phyloP scores from a whole-genome alignment of 2,888 invertebrate species.

The Lysandra coridon region DNA sequence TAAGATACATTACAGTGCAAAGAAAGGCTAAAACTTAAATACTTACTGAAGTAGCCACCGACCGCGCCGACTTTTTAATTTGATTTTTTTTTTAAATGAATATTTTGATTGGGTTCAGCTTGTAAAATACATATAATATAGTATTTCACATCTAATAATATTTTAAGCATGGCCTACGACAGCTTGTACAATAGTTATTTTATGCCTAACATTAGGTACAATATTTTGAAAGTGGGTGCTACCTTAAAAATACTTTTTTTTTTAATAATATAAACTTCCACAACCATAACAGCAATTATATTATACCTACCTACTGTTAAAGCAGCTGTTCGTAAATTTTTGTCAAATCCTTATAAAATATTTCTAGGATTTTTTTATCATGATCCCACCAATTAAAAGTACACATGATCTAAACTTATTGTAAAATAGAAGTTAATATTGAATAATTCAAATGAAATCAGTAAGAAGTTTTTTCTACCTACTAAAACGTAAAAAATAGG shows the following conservation, averaged over 20 bases:
- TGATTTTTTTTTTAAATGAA: neutral
- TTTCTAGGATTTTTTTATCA: neutral
- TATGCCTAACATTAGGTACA: neutral
- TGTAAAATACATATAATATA: neutral
- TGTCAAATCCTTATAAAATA: neutral
- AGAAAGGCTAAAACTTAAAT: neutral
- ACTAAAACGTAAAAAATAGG: neutral
- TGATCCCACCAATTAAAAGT: neutral
- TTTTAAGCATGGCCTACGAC: neutral
- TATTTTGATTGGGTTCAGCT: neutral
- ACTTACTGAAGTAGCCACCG: neutral
- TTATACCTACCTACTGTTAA: neutral
- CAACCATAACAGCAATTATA: neutral
- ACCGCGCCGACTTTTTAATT: neutral
- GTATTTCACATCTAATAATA: neutral
- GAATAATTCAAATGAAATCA: neutral
- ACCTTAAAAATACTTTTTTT: neutral
- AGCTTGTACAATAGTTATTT: neutral
- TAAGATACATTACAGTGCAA: constrained; percentile 37
- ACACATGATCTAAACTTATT: neutral
- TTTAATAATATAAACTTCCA: neutral
- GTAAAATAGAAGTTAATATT: neutral
- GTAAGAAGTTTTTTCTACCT: neutral
- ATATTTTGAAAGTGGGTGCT: neutral
- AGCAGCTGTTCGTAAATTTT: neutral